Base-by-base conservation (phyloP, 2,113 vertebrate species). In the Anser cygnoides region DNA sequence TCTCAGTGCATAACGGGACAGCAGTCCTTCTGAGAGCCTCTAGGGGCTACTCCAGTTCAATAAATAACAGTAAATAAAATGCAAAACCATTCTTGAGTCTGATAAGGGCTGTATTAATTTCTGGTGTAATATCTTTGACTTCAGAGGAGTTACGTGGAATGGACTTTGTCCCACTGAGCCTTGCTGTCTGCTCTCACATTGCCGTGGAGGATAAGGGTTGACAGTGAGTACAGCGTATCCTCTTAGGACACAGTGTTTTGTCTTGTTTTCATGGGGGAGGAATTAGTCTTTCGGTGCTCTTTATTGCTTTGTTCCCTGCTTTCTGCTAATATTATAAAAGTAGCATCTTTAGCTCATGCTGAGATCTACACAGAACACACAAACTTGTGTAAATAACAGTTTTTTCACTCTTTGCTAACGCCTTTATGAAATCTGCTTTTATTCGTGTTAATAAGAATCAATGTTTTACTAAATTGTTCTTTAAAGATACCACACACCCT, bases 1-100 rank as follows among this genome's bases (percentile, higher is more conserved):
- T 71, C 11, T 52, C 33, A 33, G 66, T 84, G 20, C n/a, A 79
- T 18, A 78, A 29, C 0, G 5, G 66, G 49, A 65, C 35, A 93
- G 89, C 91, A 96, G 86, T 96, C 95, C 86, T 96, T 54, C 81
- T 19, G 62, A 79, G 74, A 92, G 66, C 86, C 86, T 96, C 95
- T 96, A 96, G 95, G 89, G 92, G 90, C 58, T 96, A 95, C 93
- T 95, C 66, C 66, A 84, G 84, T 73, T 89, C 87, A 93, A 91
- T 91, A 92, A 96, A 95, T 94, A 79, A 70, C 10, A 67, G 73
- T 35, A 87, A 88, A 65, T 76, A 92, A 77, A 92, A 79, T 43
- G 28, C 13, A 92, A 87, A 82, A 3, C 13, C 0, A 1, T 4
- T 65, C 95, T 76, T 75, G 11, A 79, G 65, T 70, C 73, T 66